Evolutionary conservation across 2,888 invertebrate genomes (phyloP).

Genomic region (Sturmia bella): DNA sequence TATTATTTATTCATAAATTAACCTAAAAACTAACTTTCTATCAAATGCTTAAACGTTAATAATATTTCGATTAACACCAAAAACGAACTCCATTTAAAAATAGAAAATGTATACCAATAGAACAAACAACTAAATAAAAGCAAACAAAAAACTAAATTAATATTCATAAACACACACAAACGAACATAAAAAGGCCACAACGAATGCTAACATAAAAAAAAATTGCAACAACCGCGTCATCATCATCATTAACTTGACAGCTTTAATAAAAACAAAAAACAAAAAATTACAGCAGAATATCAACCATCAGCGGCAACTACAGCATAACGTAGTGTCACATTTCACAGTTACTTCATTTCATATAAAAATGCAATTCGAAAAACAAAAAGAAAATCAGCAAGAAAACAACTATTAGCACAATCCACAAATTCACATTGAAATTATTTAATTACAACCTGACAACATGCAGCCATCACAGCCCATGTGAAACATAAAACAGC

Average conservation of each 20-base stretch:
- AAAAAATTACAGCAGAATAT: slow-evolving; percentile 12
- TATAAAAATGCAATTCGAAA: slow-evolving; percentile 24
- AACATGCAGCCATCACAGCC: slow-evolving; percentile 46
- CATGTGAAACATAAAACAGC: slow-evolving; percentile 21
- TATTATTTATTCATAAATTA: slow-evolving; percentile 27
- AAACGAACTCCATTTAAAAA: slow-evolving; percentile 21
- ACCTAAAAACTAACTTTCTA: slow-evolving; percentile 46
- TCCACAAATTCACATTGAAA: slow-evolving; percentile 68
- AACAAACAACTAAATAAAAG: slow-evolving; percentile 28
- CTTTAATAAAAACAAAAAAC: background rate
- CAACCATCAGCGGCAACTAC: slow-evolving; percentile 19
- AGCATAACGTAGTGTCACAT: slow-evolving; percentile 63
- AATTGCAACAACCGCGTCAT: slow-evolving; percentile 50
- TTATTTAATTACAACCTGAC: slow-evolving; percentile 66
- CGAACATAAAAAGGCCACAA: background rate
- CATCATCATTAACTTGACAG: slow-evolving; percentile 49
- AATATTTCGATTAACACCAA: slow-evolving; percentile 44
- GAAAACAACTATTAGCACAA: slow-evolving; percentile 42
- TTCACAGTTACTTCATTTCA: slow-evolving; percentile 63
- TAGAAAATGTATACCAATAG: slow-evolving; percentile 32
- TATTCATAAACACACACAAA: background rate
- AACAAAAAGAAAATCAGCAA: slow-evolving; percentile 13
- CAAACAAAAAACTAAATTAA: slow-evolving; percentile 17
- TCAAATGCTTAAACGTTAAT: slow-evolving; percentile 24
- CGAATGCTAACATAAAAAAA: slow-evolving; percentile 18